Percentiles rank a stretch among this genome's conserved stretches.
These are phyloP conservation scores for Acanthoscelides obtectus DNA, from an alignment of 2,888 invertebrate species.

Conservation along the genomic window DNA sequence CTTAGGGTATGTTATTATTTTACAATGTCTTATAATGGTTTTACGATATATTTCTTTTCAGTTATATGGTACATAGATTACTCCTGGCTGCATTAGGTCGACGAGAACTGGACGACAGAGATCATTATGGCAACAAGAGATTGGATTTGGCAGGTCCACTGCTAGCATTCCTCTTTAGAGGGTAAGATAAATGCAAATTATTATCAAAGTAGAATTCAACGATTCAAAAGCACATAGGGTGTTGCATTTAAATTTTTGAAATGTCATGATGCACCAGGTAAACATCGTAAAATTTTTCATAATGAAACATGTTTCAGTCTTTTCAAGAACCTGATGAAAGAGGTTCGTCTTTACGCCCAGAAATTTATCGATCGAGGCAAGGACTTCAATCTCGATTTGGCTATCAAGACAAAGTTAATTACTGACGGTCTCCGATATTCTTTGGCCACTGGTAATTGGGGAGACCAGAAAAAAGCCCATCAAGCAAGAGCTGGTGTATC, in stretches of 20 bases:
- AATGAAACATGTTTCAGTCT: constrained; percentile 50
- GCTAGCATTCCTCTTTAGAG: constrained; percentile 93
- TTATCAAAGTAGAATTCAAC: no score
- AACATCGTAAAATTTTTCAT: no score
- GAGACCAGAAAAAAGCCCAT: constrained; percentile 99
- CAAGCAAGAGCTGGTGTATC: constrained; percentile 95
- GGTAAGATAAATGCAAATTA: constrained; percentile 45
- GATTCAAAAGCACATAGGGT: no score
- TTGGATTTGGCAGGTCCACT: constrained; percentile 96
- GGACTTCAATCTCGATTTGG: constrained; percentile 95
- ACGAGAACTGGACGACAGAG: constrained; percentile 97
- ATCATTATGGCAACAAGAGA: constrained; percentile 99
- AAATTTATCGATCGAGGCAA: constrained; percentile 99
- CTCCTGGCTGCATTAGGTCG: constrained; percentile 90
- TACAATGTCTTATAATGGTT: neutral
- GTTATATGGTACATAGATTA: constrained; percentile 97
- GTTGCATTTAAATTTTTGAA: no score
- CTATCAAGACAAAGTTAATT: constrained; percentile 95
- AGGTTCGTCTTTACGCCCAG: constrained; percentile 97
- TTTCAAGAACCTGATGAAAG: constrained; percentile 94
- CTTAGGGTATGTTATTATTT: constrained; percentile 57
- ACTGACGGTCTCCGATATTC: constrained; percentile 98
- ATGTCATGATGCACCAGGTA: no score
- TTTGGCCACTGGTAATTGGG: constrained; percentile 99
- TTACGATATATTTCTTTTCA: no score